phyloP scores from a whole-genome alignment of 2,113 vertebrate genomes.

The Onychorhynchus coronatus region DNA sequence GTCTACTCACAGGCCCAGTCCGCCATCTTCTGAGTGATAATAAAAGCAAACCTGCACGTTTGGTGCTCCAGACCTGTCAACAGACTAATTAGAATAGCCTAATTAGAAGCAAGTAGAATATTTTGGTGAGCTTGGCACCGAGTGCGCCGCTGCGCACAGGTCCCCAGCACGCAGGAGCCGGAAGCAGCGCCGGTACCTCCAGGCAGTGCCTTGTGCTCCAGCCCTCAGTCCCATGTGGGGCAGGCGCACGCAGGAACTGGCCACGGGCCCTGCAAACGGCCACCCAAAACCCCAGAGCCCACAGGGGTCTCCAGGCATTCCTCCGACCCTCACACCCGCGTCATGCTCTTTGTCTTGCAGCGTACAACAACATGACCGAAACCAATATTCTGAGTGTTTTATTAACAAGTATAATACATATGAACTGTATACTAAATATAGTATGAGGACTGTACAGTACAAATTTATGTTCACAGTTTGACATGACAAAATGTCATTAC shows the following conservation, averaged over 20 bases:
- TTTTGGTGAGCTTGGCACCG: not conserved
- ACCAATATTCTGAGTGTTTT: slow-evolving; percentile 76
- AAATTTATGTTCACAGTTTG: slow-evolving; percentile 91
- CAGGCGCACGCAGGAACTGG: fast-evolving
- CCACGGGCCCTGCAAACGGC: fast-evolving
- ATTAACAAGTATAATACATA: slow-evolving; percentile 89
- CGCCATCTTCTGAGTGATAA: fast-evolving
- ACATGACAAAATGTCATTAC: slow-evolving; percentile 87
- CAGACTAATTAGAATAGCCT: not conserved
- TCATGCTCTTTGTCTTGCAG: not conserved
- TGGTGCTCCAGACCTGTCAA: not conserved
- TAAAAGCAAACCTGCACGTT: fast-evolving
- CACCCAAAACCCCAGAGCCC: fast-evolving
- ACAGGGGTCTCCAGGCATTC: not conserved
- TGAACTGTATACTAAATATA: slow-evolving; percentile 70
- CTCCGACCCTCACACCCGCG: fast-evolving
- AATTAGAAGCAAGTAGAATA: not conserved
- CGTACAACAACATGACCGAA: not conserved
- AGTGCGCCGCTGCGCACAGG: not conserved
- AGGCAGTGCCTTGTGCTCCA: too few species aligned
- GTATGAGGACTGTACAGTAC: slow-evolving; percentile 87
- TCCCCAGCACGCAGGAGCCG: not conserved
- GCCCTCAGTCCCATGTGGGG: fast-evolving
- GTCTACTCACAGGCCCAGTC: fast-evolving
- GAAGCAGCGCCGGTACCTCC: not conserved